phyloP scores from a whole-genome alignment of 2,113 vertebrate genomes.

The Takifugu bimaculatus region DNA sequence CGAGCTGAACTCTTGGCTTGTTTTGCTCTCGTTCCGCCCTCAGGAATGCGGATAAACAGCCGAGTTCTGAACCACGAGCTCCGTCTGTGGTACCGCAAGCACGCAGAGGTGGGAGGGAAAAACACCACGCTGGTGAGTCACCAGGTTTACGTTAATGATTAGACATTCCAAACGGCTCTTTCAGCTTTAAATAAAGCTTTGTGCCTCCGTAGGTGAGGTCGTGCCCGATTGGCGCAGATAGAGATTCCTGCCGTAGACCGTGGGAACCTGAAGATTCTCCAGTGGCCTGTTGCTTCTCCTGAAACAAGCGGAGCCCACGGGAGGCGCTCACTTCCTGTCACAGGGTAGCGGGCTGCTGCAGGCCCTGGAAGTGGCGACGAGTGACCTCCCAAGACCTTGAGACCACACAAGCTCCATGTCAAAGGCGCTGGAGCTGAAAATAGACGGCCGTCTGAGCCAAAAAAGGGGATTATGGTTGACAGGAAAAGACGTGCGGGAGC shows the following conservation, averaged over 20 bases:
- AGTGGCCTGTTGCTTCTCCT: constrained; percentile 49
- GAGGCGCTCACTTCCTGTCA: constrained; percentile 58
- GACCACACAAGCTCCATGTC: constrained; percentile 50
- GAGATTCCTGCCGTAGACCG: constrained; percentile 44
- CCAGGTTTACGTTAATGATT: constrained; percentile 32
- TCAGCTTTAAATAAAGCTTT: constrained; percentile 23
- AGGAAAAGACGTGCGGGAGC: constrained; percentile 30
- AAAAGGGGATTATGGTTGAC: constrained; percentile 32
- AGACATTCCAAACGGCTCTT: constrained; percentile 21
- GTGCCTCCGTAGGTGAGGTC: not conserved
- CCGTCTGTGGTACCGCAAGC: constrained; percentile 28
- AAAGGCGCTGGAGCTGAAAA: constrained; percentile 24
- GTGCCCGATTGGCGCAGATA: constrained; percentile 33
- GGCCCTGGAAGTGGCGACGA: constrained; percentile 43
- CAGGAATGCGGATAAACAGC: constrained; percentile 28
- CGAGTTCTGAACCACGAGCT: constrained; percentile 24
- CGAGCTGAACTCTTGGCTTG: not conserved
- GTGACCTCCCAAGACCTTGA: constrained; percentile 46
- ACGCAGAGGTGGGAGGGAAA: not conserved
- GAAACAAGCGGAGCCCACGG: constrained; percentile 44
- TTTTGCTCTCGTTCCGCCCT: constrained; percentile 15
- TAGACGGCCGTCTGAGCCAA: constrained; percentile 31
- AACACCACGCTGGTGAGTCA: constrained; percentile 1
- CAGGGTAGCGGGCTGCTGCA: constrained; percentile 29
- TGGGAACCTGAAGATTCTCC: constrained; percentile 63